Base-by-base conservation (phyloP, 2,797 vertebrate species). In the Selene dorsalis region DNA sequence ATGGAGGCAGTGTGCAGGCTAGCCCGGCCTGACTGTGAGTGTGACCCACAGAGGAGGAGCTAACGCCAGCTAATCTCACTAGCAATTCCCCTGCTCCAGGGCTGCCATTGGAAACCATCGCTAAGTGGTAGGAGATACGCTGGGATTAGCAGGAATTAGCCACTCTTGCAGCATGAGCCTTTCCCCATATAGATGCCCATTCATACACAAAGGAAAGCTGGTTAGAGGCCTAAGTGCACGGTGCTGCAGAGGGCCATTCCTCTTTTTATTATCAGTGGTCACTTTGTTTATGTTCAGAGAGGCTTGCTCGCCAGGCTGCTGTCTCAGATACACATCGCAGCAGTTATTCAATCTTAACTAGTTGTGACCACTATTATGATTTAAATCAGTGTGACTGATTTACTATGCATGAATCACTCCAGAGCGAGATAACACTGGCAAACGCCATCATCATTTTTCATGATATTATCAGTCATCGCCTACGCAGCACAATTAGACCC, bases 91-190 rank as follows among this genome's bases (percentile, higher is more conserved):
- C 71, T 66, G 81, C 87, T 80, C 62, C 38, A 18, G 52, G 59
- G 60, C 84, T 86, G 82, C 91, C 87, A 87, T 80, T 88, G 89
- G 90, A 90, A 90, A 83, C 84, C 84, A 86, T 72, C 67, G 79
- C 84, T 91, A 89, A 90, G 88, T 87, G 88, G 87, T 87, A 64
- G 88, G 79, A 92, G 89, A 88, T 83, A 91, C 79, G 67, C 41
- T 28, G 75, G 91, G 94, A 95, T 95, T 95, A 95, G 50, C 45
- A 63, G 91, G 94, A 93, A 93, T 95, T 94, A 95, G 92, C 80
- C 61, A 50, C 73, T 63, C 88, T 82, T 92, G 91, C 89, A 77
- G 83, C 80, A 82, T 94, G 90, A 95, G 91, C 92, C 92, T 92
- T 95, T 94, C 94, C 92, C 47, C 87, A 91, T 94, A 94, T 95